These are phyloP conservation scores for Leiothrix lutea DNA, from an alignment of 2,113 vertebrate species.

Conservation along the genomic window DNA sequence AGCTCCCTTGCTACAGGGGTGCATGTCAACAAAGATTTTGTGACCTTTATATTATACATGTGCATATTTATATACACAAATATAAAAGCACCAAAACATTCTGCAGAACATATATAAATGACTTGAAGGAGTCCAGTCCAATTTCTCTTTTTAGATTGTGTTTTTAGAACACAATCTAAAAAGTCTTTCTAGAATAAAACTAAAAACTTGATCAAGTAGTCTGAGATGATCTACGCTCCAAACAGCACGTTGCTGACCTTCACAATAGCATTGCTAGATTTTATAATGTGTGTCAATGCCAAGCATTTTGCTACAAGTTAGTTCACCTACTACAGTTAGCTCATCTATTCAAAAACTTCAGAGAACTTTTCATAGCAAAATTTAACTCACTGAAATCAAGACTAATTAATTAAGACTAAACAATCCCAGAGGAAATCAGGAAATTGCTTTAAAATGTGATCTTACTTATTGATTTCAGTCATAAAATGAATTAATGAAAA, in stretches of 20 bases:
- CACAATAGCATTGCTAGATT: neutral
- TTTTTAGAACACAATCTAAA: neutral
- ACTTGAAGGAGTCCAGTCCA: neutral
- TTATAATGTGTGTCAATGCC: neutral
- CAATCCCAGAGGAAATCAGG: neutral
- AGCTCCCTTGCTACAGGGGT: neutral
- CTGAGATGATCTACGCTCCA: neutral
- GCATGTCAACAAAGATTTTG: neutral
- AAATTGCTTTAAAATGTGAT: neutral
- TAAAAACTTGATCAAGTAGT: neutral
- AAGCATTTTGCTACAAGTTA: neutral
- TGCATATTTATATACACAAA: neutral
- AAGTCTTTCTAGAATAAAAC: neutral
- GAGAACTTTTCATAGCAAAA: neutral
- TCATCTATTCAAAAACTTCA: neutral
- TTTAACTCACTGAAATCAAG: neutral
- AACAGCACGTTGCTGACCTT: neutral
- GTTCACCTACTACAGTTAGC: neutral
- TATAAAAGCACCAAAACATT: neutral
- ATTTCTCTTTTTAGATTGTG: neutral
- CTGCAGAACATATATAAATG: neutral
- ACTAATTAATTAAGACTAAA: neutral
- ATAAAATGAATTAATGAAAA: neutral
- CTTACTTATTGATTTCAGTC: neutral
- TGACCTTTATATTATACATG: neutral